Evolutionary conservation across 53 echinoderm and acorn worm genomes (phyloP).

Genomic region (Temnopleurus reevesii): DNA sequence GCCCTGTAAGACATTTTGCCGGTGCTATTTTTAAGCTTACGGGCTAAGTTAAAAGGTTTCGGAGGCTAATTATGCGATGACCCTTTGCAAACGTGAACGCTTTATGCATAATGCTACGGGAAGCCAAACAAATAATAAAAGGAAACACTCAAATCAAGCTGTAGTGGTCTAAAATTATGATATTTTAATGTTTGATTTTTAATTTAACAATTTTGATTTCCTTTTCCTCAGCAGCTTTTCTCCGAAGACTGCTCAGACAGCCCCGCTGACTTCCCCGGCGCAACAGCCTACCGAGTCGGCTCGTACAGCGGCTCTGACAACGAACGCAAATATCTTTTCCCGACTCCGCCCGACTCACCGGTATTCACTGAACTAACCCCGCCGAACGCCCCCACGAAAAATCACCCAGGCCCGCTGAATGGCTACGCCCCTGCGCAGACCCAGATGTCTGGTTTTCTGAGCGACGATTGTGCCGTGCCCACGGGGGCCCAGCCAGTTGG

Average conservation of each 20-base stretch:
- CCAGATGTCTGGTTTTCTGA: neutral
- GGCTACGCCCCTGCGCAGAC: neutral
- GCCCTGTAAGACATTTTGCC: too few species aligned
- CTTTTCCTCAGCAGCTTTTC: constrained; percentile 51
- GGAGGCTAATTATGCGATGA: too few species aligned
- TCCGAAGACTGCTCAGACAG: constrained; percentile 61
- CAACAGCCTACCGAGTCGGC: constrained; percentile 64
- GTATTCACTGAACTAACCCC: constrained; percentile 84
- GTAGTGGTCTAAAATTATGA: too few species aligned
- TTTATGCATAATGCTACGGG: too few species aligned
- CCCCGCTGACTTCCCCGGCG: constrained; percentile 51
- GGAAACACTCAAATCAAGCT: too few species aligned
- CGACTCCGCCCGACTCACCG: constrained; percentile 84
- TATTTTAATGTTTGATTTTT: too few species aligned
- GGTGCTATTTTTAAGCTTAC: too few species aligned
- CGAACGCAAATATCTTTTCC: constrained; percentile 52
- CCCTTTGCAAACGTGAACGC: too few species aligned
- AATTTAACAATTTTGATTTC: neutral
- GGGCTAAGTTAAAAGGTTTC: too few species aligned
- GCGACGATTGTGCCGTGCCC: neutral
- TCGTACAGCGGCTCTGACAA: constrained; percentile 57
- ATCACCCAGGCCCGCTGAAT: neutral
- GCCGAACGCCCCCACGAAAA: neutral
- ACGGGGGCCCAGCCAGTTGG: neutral
- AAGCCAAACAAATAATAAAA: too few species aligned